Base-by-base conservation (phyloP, 2,113 vertebrate genomes). In the Zingel zingel region DNA sequence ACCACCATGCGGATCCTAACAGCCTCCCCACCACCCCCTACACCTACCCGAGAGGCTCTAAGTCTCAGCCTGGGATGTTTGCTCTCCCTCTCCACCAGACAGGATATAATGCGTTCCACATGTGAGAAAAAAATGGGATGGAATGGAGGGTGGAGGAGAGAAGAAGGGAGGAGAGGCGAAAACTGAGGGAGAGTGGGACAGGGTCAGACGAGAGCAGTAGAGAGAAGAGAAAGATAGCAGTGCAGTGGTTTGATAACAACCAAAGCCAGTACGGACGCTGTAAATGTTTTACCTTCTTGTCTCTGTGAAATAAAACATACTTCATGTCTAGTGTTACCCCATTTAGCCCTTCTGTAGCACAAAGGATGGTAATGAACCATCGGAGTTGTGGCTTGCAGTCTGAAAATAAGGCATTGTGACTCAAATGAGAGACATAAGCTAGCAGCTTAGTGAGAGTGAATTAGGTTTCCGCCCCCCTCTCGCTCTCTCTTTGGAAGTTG, bases 61-160 rank as follows among this genome's bases (percentile, higher is more conserved):
- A 27, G 77, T 82, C 81, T 87, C 74, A 19, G 83, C 82, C 70
- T 27, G 86, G 74, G 88, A 84, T 92, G 89, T 94, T 95, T 95
- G 93, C 89, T 83, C 93, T 91, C 88, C 81, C 86, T 93, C 91
- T 91, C 90, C 92, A 91, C 88, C 92, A 95, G 94, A 95, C 94
- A 94, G 94, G 90, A 94, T 91, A 93, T 96, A 96, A 96, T 95
- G 92, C 87, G 91, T 96, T 95, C 94, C 95, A 96, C 94, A 94
- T 95, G 95, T 94, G 93, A 86, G 81, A 77, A 84, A 47, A 62
- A 83, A 73, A 70, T 54, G 51, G 53, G 66, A 86, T 75, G 27
- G 74, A 50, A 83, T 11, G 21, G 68, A 59, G 76, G 76, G 77
- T 50, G 62, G 83, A 66, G 80, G 68, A 84, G 74, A 27, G 23